phyloP scores from a whole-genome alignment of 2,113 vertebrate species.

The Gadus macrocephalus region DNA sequence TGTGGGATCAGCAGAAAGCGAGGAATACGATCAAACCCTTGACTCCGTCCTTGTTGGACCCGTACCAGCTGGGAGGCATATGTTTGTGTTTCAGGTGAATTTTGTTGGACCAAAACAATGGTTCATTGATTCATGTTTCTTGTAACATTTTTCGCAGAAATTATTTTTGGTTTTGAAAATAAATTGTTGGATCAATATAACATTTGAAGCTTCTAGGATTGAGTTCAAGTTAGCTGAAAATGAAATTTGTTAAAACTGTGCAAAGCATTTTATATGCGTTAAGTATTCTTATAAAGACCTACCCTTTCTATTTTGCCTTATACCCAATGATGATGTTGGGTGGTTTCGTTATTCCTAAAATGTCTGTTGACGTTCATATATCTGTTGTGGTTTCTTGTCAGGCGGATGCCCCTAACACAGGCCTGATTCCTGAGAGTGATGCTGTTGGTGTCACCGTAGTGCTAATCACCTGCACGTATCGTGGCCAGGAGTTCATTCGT shows the following conservation, averaged over 20 bases:
- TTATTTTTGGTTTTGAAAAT: too few relatives aligned
- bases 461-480: slow-evolving; percentile 90
- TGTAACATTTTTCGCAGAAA: too few relatives aligned
- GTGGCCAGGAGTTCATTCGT: slow-evolving; percentile 87
- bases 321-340: too few relatives aligned
- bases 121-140: too few relatives aligned
- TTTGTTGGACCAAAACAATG: not conserved
- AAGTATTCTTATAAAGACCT: too few relatives aligned
- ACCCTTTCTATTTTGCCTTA: too few relatives aligned
- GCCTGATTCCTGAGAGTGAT: slow-evolving; percentile 86
- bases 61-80: slow-evolving; percentile 87
- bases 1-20: slow-evolving; percentile 89
- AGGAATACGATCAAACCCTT: slow-evolving; percentile 87
- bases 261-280: too few relatives aligned
- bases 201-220: too few relatives aligned
- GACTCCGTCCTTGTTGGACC: slow-evolving; percentile 90
- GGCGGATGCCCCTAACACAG: slow-evolving; percentile 85
- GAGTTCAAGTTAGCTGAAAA: too few relatives aligned
- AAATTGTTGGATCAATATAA: too few relatives aligned
- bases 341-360: too few relatives aligned
- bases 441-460: slow-evolving; percentile 90
- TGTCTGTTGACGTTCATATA: not conserved
- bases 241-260: too few relatives aligned
- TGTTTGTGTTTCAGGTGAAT: slow-evolving; percentile 90
- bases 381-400: slow-evolving; percentile 46